Base-by-base conservation (phyloP, 2,797 vertebrate genomes). In the Sebastes umbrosus region DNA sequence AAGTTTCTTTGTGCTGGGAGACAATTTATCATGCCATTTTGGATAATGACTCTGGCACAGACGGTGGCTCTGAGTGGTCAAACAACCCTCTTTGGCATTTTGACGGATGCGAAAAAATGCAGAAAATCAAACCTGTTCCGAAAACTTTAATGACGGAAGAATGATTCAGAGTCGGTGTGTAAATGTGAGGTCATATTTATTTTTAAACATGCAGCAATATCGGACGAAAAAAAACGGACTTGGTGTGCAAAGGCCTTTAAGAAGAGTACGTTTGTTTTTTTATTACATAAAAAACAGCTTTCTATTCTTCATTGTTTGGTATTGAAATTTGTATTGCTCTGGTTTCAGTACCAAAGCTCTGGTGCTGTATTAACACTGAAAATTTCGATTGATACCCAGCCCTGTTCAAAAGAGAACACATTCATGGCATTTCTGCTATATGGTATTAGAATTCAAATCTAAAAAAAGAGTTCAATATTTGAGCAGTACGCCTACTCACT, bases 21-120 rank as follows among this genome's bases (percentile, higher is more conserved):
- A 50, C 6, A 50, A 0, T 18, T 46, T 46, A 46, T 50, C 43
- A 50, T 20, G 3, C 6, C 43, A 50, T 18, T 20, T 18, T 50
- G 7, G 43, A 50, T 50, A 0, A 50, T 50, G 43, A 16, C 6
- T 0, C 0, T 46, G 14, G 43, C 43, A 46, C 43, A 50, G 43
- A 50, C 43, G 16, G 43, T 46, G 43, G 43, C 6, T 46, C 16
- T 20, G 43, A 46, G 16, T 46, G 43, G 7, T 20, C 43, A 46
- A 46, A 46, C 43, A 18, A 46, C 7, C 16, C 1, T 46, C 7
- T 46, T 46, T 46, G 16, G 43, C 3, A 0, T 50, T 50, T 50
- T 50, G 43, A 50, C 1, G 7, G 43, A 50, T 20, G 43, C 16
- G 16, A 0, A 50, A 50, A 46, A 46, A 20, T 0, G 3, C 43